Conservation (phyloP, 2,797 vertebrate genomes). For the Tarsius wallacei region DNA sequence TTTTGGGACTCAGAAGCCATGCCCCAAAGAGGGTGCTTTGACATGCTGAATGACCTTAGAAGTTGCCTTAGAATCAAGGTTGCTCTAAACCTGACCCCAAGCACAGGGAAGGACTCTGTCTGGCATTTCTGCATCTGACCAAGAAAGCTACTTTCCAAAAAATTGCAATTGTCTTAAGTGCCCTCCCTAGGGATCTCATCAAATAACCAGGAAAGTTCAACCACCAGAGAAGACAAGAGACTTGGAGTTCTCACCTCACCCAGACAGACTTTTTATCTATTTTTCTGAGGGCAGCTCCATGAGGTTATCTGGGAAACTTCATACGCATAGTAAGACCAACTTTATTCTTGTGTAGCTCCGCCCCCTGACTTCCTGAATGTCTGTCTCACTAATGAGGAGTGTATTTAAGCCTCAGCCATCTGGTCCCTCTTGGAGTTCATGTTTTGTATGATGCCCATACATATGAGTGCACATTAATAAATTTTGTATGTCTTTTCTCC, state of each 20-base stretch:
- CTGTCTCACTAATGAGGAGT: background rate
- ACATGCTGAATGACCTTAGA: background rate
- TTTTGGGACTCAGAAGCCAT: background rate
- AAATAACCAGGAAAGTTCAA: background rate
- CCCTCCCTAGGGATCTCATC: background rate
- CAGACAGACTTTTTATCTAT: background rate
- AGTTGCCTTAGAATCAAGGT: background rate
- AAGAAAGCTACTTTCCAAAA: background rate
- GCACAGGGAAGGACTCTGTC: background rate
- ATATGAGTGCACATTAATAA: background rate
- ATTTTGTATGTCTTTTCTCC: background rate
- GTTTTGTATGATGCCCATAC: background rate
- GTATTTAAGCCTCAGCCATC: background rate
- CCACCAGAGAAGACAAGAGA: background rate
- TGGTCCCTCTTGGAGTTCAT: background rate
- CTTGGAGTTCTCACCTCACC: background rate
- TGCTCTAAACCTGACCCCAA: background rate
- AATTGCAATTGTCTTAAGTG: background rate
- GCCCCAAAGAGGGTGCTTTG: background rate
- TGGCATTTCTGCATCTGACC: background rate
- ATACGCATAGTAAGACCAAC: background rate
- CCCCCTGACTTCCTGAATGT: background rate
- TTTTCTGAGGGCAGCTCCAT: background rate
- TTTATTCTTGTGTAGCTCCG: background rate
- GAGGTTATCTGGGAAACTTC: background rate